phyloP scores from a whole-genome alignment of 37 sponge, comb jelly and placozoan species.

The Cliona cf. orientalis region DNA sequence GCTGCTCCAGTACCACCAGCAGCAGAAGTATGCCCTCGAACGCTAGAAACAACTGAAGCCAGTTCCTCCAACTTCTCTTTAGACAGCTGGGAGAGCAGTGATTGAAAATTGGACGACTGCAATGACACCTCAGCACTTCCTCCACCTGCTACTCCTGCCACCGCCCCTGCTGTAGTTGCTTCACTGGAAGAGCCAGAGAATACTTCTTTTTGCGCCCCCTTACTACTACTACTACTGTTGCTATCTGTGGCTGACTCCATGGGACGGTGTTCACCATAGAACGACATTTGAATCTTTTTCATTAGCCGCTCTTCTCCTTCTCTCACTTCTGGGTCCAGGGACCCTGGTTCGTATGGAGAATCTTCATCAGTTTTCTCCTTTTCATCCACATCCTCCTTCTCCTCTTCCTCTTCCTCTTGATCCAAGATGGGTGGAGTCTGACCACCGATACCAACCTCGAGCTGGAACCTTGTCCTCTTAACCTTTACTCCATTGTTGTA shows the following conservation, averaged over 20 bases:
- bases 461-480: neutral
- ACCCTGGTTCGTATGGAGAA: neutral
- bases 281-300: constrained; percentile 35
- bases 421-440: constrained; percentile 37
- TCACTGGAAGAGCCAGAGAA: too few relatives aligned
- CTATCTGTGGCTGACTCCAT: neutral
- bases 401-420: neutral
- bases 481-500: too few relatives aligned
- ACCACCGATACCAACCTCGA: constrained; percentile 48
- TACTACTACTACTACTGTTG: neutral
- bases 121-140: neutral
- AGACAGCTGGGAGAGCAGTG: constrained; percentile 50
- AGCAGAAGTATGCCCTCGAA: neutral
- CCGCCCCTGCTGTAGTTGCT: neutral
- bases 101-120: constrained; percentile 1
- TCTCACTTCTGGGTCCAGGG: neutral
- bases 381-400: neutral
- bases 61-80: constrained; percentile 61
- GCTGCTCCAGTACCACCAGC: neutral
- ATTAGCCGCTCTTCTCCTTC: neutral
- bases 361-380: neutral
- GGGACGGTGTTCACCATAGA: constrained; percentile 42
- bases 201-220: too few relatives aligned
- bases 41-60: constrained; percentile 56
- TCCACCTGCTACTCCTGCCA: neutral